Conservation (phyloP, 2,113 vertebrate species). For the Orthochromis indermauri region DNA sequence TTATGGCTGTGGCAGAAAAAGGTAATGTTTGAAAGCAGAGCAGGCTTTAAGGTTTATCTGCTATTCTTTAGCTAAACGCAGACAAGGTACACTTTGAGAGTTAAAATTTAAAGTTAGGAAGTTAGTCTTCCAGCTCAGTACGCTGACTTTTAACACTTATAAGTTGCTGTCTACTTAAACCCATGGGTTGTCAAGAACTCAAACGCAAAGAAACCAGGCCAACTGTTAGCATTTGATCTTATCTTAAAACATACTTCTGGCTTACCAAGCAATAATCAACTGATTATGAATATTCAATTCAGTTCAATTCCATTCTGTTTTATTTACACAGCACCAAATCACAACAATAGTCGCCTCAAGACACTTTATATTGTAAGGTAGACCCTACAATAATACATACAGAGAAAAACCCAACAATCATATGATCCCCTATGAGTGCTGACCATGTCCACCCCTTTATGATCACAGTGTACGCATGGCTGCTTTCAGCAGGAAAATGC, state of each 20-base stretch:
- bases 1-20: not conserved
- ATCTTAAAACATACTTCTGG: not conserved
- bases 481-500: not conserved
- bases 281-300: not conserved
- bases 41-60: not conserved
- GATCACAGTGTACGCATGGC: not conserved
- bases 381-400: not conserved
- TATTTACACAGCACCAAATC: not conserved
- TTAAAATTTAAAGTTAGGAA: not conserved
- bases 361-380: not conserved
- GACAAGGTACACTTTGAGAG: not conserved
- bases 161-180: not conserved
- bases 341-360: not conserved
- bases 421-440: not conserved
- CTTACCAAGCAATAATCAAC: not conserved
- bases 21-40: not conserved
- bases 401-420: not conserved
- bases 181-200: not conserved
- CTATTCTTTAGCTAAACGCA: not conserved
- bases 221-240: not conserved
- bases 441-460: not conserved
- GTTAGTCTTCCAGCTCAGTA: not conserved
- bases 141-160: not conserved
- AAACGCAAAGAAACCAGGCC: rapidly evolving
- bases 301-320: not conserved